Base-by-base conservation (phyloP, 2,888 invertebrate species). In the Polydrusus cervinus region DNA sequence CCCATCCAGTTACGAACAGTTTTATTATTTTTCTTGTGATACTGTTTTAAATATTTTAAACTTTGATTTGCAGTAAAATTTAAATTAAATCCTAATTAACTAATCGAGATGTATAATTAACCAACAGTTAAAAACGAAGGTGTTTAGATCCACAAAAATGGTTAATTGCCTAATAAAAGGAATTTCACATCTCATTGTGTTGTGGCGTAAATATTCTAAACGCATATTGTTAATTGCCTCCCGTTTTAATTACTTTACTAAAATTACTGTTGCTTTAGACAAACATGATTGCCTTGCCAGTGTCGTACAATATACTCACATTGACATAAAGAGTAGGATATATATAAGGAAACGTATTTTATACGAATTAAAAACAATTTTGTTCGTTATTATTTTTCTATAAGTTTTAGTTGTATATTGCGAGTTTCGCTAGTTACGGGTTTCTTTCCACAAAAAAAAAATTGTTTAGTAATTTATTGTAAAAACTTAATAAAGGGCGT, bases 151-250 rank as follows among this genome's bases (percentile, higher is more conserved):
- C 34, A 53, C 16, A 57, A 57, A 57, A 16, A 14, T 47, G 1
- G 25, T 47, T 30, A 47, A 47, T 47, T 64, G 1, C 30, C 30
- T 64, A 64, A 64, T 45, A 14, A 47, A 20, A 20, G 30, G 13
- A 47, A 25, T 47, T 64, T 47, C 64, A 47, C 47, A 64, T 64
- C 47, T 30, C 30, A 47, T 64, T 64, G 47, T 47, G 38, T 64
- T 64, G 18, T 45, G 47, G 30, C 47, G 14, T 30, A 47, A 64
- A 64, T 30, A 64, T 64, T 45, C 62, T 18, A 62, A 62, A 62
- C 62, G 20, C 47, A 40, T n/a, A 47, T 30, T 47, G 43, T 45
- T 20, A 64, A 64, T 45, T 43, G 20, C 30, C 43, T 43, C 11
- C 20, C 18, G 9, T 14, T 47, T 64, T 47, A 45, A 64, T 64